phyloP scores from a whole-genome alignment of 2,888 invertebrate genomes.

The Phlogophora meticulosa region DNA sequence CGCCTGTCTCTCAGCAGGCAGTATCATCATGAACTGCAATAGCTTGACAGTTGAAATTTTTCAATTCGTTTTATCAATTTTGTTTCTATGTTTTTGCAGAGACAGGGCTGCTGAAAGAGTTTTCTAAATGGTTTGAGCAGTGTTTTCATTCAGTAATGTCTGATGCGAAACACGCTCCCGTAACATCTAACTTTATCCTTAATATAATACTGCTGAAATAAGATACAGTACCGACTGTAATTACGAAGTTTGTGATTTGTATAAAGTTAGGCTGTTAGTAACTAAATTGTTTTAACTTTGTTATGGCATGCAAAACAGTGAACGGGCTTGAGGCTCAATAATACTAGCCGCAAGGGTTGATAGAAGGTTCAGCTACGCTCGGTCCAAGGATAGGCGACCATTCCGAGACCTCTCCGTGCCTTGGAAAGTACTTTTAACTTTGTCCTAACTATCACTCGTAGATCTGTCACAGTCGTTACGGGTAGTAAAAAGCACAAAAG shows the following conservation, averaged over 20 bases:
- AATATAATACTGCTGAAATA: not conserved
- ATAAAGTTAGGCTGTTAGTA: conserved; percentile 1
- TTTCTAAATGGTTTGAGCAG: not conserved
- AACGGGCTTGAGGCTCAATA: no score
- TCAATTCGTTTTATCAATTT: not conserved
- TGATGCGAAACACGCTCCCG: not conserved
- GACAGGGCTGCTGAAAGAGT: not conserved
- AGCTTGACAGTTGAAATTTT: no score
- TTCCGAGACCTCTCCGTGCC: no score
- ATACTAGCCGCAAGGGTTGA: no score
- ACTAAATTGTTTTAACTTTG: conserved; percentile 3
- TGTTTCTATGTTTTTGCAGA: not conserved
- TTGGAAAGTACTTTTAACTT: no score
- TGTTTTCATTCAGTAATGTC: not conserved
- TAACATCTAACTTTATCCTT: conserved; percentile 2
- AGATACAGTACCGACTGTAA: not conserved
- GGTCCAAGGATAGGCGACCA: no score
- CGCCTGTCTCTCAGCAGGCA: no score
- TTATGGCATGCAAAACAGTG: not conserved
- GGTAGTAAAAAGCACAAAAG: no score
- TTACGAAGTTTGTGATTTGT: conserved; percentile 5
- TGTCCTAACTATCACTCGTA: no score
- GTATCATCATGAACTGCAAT: no score
- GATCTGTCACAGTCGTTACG: no score
- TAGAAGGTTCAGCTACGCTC: no score